Evolutionary conservation across 2,888 invertebrate species (phyloP).

Genomic region (Drosophila colorata): DNA sequence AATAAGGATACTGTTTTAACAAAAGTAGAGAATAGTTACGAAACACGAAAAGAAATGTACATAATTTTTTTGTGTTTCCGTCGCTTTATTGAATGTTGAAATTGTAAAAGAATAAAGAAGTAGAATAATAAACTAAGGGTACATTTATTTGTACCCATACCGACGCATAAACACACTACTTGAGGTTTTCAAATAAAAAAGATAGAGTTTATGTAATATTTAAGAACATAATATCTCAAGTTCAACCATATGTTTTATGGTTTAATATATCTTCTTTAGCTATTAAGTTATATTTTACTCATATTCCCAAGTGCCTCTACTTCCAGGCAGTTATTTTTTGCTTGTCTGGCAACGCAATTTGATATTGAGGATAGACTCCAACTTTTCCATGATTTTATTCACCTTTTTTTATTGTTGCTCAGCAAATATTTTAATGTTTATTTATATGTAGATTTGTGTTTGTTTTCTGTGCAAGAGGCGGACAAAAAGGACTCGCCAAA

Average conservation of each 20-base stretch:
- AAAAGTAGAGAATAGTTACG: slow-evolving; percentile 6
- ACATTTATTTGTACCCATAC: neutral
- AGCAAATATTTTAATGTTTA: slow-evolving; percentile 83
- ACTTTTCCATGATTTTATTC: slow-evolving; percentile 29
- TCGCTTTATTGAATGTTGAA: slow-evolving; percentile 32
- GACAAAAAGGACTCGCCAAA: slow-evolving; percentile 61
- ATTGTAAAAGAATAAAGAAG: slow-evolving; percentile 13
- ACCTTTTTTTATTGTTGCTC: slow-evolving; percentile 31
- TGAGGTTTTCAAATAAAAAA: neutral
- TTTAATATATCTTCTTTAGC: neutral
- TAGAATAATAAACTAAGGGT: slow-evolving; percentile 24
- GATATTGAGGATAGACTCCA: slow-evolving; percentile 34
- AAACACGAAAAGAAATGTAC: slow-evolving; percentile 47
- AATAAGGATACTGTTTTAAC: slow-evolving; percentile 14
- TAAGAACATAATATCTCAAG: neutral
- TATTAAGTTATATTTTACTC: neutral
- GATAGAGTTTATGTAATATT: too few species aligned
- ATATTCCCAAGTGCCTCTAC: neutral
- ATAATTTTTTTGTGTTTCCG: slow-evolving; percentile 58
- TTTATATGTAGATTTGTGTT: slow-evolving; percentile 79
- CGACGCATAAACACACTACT: slow-evolving; percentile 35
- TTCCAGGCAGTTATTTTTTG: slow-evolving; percentile 6
- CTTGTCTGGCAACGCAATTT: slow-evolving; percentile 29
- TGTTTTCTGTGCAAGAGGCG: slow-evolving; percentile 39
- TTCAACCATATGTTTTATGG: neutral